Conservation (phyloP, 1,140 invertebrate species). For the Lerema accius region DNA sequence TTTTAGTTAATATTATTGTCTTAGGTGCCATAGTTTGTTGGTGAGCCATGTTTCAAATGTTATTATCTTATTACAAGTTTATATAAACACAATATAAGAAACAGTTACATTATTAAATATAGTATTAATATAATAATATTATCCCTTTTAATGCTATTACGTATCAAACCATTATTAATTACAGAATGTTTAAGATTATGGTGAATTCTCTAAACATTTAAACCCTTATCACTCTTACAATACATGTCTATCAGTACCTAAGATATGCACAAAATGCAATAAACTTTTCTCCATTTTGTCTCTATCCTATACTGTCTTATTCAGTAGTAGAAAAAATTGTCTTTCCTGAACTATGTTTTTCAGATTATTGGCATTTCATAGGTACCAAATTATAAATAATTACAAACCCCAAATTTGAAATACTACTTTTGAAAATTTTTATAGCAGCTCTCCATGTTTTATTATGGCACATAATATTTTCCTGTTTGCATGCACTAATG, state of each 20-base stretch:
- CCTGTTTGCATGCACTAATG: slow-evolving; percentile 75
- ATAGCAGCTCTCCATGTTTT: slow-evolving; percentile 61
- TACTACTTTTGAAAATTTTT: slow-evolving; percentile 39
- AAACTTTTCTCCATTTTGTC: slow-evolving; percentile 12
- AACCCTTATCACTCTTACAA: background rate
- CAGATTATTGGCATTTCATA: slow-evolving; percentile 39
- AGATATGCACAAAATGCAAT: slow-evolving; percentile 25
- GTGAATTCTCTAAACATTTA: slow-evolving; percentile 10
- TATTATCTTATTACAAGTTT: slow-evolving; percentile 27
- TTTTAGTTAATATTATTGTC: slow-evolving; percentile 32
- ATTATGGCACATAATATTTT: slow-evolving; percentile 70
- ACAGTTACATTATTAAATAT: slow-evolving; percentile 32
- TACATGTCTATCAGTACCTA: slow-evolving; percentile 11
- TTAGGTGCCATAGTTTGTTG: slow-evolving; percentile 29
- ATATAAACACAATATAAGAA: slow-evolving; percentile 20
- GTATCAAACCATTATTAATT: slow-evolving; percentile 18
- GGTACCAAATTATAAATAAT: slow-evolving; percentile 30
- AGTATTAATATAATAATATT: slow-evolving; percentile 26
- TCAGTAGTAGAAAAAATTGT: slow-evolving; percentile 42
- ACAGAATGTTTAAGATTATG: slow-evolving; percentile 17
- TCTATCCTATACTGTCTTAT: slow-evolving; percentile 6
- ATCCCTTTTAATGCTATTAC: slow-evolving; percentile 20
- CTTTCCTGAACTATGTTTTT: slow-evolving; percentile 63
- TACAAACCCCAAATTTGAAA: slow-evolving; percentile 43
- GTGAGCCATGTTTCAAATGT: slow-evolving; percentile 26